Evolutionary conservation across 2,113 vertebrate species (phyloP).

Genomic region (Chrysemys picta): DNA sequence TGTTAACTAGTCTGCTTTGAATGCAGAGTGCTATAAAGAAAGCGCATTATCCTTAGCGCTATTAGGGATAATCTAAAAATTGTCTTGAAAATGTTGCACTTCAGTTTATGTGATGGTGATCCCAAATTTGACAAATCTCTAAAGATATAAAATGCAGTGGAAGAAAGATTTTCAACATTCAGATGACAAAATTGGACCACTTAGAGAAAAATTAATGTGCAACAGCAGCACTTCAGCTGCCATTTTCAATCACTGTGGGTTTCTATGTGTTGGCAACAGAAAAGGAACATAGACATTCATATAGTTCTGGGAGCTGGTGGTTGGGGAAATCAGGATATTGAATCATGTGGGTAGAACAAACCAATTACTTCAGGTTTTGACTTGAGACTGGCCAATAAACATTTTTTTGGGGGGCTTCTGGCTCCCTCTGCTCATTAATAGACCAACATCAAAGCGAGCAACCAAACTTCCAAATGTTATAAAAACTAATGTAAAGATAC

Average conservation of each 20-base stretch:
- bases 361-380: slow-evolving; percentile 85
- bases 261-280: slow-evolving; percentile 80
- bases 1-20: slow-evolving; percentile 78
- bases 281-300: slow-evolving; percentile 66
- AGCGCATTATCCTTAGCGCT: slow-evolving; percentile 67
- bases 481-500: slow-evolving; percentile 83
- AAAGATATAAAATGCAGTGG: slow-evolving; percentile 57
- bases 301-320: slow-evolving; percentile 73
- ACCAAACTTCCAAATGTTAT: slow-evolving; percentile 85
- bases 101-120: slow-evolving; percentile 53
- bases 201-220: slow-evolving; percentile 80
- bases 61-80: slow-evolving; percentile 75
- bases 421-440: slow-evolving; percentile 73
- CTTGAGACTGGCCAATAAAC: slow-evolving; percentile 81
- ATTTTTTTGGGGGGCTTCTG: slow-evolving; percentile 63
- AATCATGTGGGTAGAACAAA: slow-evolving; percentile 80
- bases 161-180: slow-evolving; percentile 69
- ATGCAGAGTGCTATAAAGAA: slow-evolving; percentile 70
- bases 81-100: slow-evolving; percentile 67
- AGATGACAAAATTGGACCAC: slow-evolving; percentile 77
- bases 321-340: slow-evolving; percentile 76
- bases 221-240: slow-evolving; percentile 80
- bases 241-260: slow-evolving; percentile 82
- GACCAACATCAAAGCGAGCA: slow-evolving; percentile 86
- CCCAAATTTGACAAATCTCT: slow-evolving; percentile 64